These are phyloP conservation scores for Ernsta delagoae DNA, from an alignment of 2,888 invertebrate species.

Conservation along the genomic window DNA sequence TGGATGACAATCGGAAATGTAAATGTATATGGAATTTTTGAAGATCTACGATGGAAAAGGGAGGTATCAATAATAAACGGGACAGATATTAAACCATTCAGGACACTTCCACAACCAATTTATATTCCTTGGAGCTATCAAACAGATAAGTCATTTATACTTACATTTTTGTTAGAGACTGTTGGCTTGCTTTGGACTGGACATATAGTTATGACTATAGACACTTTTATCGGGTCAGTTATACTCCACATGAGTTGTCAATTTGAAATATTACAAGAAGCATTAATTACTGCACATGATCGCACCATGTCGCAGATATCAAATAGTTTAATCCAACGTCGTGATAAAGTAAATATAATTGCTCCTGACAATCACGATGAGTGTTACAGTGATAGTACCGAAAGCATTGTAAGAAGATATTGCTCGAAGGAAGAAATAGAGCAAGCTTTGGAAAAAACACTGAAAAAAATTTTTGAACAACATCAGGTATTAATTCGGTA, in stretches of 20 bases:
- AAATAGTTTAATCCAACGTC: conserved; percentile 42
- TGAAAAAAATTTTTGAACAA: conserved; percentile 69
- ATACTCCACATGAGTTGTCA: conserved; percentile 77
- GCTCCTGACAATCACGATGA: too few species aligned
- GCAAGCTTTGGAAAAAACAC: conserved; percentile 57
- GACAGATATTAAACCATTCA: conserved; percentile 53
- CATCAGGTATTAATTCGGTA: conserved; percentile 73
- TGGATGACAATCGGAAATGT: conserved; percentile 76
- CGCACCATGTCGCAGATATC: conserved; percentile 61
- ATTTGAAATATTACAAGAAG: conserved; percentile 69
- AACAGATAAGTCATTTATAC: conserved; percentile 61
- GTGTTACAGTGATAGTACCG: conserved; percentile 40
- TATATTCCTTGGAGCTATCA: conserved; percentile 79
- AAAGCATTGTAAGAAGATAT: conserved; percentile 55
- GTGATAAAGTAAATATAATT: conserved; percentile 37
- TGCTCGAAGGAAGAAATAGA: conserved; percentile 62
- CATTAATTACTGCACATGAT: conserved; percentile 66
- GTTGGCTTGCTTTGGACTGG: conserved; percentile 77
- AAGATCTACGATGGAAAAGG: conserved; percentile 70
- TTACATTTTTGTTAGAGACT: conserved; percentile 70
- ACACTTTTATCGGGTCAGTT: conserved; percentile 75
- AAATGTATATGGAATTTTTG: conserved; percentile 68
- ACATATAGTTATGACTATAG: conserved; percentile 77
- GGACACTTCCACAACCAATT: conserved; percentile 75
- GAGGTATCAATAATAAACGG: conserved; percentile 59